These are phyloP conservation scores for Actenoides hombroni DNA, from an alignment of 2,113 vertebrate species.

Conservation along the genomic window DNA sequence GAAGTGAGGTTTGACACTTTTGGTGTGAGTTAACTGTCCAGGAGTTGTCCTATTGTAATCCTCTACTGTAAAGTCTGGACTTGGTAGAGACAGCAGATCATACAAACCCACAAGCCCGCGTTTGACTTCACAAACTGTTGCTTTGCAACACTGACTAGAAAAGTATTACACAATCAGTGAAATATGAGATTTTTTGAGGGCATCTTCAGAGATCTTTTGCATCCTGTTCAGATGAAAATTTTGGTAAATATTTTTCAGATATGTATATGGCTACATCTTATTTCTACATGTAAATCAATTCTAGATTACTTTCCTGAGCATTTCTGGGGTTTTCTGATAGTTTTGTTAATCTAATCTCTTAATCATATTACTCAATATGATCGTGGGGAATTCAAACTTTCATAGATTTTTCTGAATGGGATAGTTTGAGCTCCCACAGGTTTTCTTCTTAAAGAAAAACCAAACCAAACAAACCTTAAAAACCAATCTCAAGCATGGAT, in stretches of 20 bases:
- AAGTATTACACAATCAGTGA: not conserved
- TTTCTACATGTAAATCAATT: not conserved
- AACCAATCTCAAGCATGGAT: not conserved
- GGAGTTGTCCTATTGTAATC: not conserved
- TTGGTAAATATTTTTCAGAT: not conserved
- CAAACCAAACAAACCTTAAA: not conserved
- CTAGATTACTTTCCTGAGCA: not conserved
- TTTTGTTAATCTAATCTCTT: not conserved
- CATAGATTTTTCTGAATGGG: not conserved
- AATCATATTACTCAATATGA: not conserved
- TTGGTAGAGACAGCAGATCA: slow-evolving; percentile 6
- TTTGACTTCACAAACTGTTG: not conserved
- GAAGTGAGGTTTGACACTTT: slow-evolving; percentile 27
- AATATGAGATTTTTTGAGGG: not conserved
- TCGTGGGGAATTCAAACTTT: not conserved
- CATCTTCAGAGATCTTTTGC: not conserved
- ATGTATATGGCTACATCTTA: not conserved
- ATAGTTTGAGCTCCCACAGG: not conserved
- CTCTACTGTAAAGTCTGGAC: not conserved
- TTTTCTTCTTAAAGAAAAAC: not conserved
- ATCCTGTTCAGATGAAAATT: not conserved
- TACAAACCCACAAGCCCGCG: not conserved
- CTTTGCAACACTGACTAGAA: not conserved
- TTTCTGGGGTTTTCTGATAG: not conserved
- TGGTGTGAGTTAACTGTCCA: not conserved